Evolutionary conservation across 2,888 invertebrate species (phyloP).

Genomic region (Diplolepis rosae): DNA sequence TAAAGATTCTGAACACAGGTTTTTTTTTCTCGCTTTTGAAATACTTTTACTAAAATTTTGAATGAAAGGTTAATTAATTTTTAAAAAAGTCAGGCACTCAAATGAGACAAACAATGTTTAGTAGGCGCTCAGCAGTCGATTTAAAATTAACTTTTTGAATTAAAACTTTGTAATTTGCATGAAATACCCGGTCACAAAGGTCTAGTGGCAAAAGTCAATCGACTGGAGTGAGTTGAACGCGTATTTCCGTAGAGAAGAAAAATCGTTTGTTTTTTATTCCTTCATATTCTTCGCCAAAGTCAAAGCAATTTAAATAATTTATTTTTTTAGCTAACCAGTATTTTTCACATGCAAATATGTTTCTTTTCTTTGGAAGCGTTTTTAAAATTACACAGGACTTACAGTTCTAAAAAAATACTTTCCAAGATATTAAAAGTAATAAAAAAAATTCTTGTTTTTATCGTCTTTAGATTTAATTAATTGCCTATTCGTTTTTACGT

Average conservation of each 20-base stretch:
- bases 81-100: no score
- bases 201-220: conserved; percentile 53
- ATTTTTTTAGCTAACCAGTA: not conserved
- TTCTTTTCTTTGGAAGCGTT: not conserved
- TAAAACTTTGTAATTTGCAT: conserved; percentile 49
- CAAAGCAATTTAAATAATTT: not conserved
- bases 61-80: no score
- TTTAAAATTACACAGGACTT: not conserved
- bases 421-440: not conserved
- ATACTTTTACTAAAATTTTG: no score
- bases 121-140: not conserved
- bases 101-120: not conserved
- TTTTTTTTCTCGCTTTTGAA: no score
- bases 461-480: no score
- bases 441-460: not conserved
- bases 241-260: not conserved
- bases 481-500: no score
- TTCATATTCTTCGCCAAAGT: not conserved
- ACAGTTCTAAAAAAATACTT: not conserved
- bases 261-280: not conserved
- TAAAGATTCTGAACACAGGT: no score
- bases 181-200: conserved; percentile 44
- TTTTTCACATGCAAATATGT: not conserved
- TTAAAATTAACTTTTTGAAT: conserved; percentile 20
- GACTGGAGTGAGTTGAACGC: not conserved